Percentiles rank a stretch among this genome's conserved stretches.
Evolutionary conservation across 2,113 vertebrate species (phyloP).

Genomic region (Xiphophorus maculatus): DNA sequence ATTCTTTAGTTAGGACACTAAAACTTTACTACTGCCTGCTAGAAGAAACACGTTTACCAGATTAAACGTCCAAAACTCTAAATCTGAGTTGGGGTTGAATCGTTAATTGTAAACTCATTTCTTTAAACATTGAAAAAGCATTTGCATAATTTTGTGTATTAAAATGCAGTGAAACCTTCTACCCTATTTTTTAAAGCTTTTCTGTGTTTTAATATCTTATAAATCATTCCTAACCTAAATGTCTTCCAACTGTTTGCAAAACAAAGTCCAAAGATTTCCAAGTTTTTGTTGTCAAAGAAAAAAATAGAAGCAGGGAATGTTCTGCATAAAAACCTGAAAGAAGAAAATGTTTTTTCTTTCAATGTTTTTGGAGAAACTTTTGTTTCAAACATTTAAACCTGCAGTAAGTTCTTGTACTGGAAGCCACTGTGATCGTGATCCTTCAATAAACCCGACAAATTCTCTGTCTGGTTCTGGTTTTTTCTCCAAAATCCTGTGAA

Average conservation of each 20-base stretch:
- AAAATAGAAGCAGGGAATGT: neutral
- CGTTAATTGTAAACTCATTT: neutral
- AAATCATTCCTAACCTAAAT: neutral
- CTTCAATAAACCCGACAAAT: neutral
- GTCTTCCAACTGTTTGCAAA: slow-evolving; percentile 35
- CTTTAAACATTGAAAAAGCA: neutral
- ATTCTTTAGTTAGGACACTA: no score
- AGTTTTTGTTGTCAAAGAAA: neutral
- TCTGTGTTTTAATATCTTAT: neutral
- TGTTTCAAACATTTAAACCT: neutral
- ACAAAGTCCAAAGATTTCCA: slow-evolving; percentile 14
- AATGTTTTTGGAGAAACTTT: neutral
- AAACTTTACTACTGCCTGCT: no score
- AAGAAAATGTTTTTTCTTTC: neutral
- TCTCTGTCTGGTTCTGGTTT: no score
- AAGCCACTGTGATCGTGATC: slow-evolving; percentile 3
- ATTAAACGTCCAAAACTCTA: no score
- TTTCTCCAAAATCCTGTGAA: no score
- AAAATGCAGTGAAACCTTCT: neutral
- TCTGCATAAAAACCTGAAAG: neutral
- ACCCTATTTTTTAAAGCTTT: neutral
- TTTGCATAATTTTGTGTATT: neutral
- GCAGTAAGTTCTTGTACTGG: neutral
- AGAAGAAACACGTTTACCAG: no score
- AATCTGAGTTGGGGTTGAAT: neutral